A percentile compares a stretch with the other conserved stretches of the same genome.
These are phyloP conservation scores for Psephotus haematonotus DNA, from an alignment of 2,113 vertebrate species.

Conservation along the genomic window DNA sequence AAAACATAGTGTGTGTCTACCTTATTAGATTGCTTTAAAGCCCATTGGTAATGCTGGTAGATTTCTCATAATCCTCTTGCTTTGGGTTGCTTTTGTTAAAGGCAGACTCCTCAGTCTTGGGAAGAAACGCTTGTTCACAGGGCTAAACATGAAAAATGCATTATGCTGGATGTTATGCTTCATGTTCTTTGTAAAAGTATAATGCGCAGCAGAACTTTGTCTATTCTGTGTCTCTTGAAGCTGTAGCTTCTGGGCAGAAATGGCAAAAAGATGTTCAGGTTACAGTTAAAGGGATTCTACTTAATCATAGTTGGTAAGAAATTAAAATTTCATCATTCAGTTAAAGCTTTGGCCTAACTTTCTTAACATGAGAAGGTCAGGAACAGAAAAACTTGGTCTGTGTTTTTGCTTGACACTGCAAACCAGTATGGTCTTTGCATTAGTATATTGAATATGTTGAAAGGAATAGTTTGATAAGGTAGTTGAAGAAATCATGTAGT, in stretches of 20 bases:
- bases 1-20: slow-evolving; percentile 57
- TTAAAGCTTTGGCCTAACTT: background rate
- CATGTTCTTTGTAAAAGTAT: slow-evolving; percentile 3
- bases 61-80: slow-evolving; percentile 65
- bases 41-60: slow-evolving; percentile 7
- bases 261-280: slow-evolving; percentile 15
- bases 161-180: slow-evolving; percentile 25
- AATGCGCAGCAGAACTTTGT: background rate
- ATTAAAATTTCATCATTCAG: background rate
- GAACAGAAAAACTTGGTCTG: background rate
- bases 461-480: background rate
- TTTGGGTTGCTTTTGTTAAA: slow-evolving; percentile 55
- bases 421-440: background rate
- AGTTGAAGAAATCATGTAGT: background rate
- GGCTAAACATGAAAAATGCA: slow-evolving; percentile 51
- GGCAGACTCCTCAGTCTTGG: slow-evolving; percentile 46
- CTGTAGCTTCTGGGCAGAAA: slow-evolving; percentile 7
- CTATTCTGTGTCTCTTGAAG: slow-evolving; percentile 11
- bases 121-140: slow-evolving; percentile 38
- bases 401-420: background rate
- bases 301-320: background rate
- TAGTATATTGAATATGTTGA: background rate
- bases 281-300: background rate
- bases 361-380: background rate
- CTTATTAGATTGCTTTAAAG: slow-evolving; percentile 67